phyloP scores from a whole-genome alignment of 2,888 invertebrate species.

The Omphaloscelis lunosa region DNA sequence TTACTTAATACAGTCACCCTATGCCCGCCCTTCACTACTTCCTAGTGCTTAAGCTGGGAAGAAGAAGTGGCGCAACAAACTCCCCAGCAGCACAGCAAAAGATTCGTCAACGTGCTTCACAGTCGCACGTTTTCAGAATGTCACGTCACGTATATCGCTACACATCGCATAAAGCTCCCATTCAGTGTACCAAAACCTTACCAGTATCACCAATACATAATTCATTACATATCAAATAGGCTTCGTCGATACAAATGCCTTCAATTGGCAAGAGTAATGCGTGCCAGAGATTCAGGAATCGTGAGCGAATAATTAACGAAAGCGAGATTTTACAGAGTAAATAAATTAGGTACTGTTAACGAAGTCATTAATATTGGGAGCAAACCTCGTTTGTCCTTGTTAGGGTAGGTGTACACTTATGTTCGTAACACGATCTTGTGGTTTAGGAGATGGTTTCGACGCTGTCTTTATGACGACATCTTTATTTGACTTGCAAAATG shows the following conservation, averaged over 20 bases:
- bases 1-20: no score
- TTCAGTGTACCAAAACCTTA: slow-evolving; percentile 1
- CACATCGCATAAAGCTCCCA: background rate
- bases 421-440: slow-evolving; percentile 34
- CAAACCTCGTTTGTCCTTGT: slow-evolving; percentile 54
- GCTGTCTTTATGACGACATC: slow-evolving; percentile 22
- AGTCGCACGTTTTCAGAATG: background rate
- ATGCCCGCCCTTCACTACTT: background rate
- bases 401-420: slow-evolving; percentile 31
- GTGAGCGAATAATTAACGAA: slow-evolving; percentile 58
- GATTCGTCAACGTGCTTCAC: background rate
- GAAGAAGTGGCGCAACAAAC: background rate
- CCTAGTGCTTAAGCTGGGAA: background rate
- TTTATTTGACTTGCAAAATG: slow-evolving; percentile 40
- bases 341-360: slow-evolving; percentile 63
- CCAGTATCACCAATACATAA: slow-evolving; percentile 45
- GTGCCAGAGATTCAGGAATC: slow-evolving; percentile 49
- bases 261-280: slow-evolving; percentile 57
- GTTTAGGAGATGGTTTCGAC: slow-evolving; percentile 12
- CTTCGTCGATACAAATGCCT: slow-evolving; percentile 55
- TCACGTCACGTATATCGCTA: background rate
- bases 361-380: slow-evolving; percentile 63
- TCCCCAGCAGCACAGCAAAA: background rate
- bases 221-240: slow-evolving; percentile 53
- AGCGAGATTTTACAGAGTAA: slow-evolving; percentile 63